Conservation (phyloP, 64 coral and sea anemone genomes). For the Pocillopora damicornis region DNA sequence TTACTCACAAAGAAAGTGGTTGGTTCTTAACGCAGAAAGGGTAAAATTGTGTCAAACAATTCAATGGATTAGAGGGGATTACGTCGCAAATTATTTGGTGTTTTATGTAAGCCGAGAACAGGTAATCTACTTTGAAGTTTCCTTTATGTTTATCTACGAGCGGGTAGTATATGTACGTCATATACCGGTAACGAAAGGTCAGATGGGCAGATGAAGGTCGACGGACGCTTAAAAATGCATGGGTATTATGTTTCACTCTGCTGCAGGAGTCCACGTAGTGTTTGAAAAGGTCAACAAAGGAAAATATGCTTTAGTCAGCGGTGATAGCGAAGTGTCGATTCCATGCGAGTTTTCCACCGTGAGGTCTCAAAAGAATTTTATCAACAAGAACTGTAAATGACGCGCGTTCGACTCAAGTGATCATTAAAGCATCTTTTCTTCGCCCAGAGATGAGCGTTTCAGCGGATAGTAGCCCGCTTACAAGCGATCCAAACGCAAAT, state of each 20-base stretch:
- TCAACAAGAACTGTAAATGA: neutral
- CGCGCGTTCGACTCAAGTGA: too few relatives aligned
- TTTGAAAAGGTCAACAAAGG: conserved; percentile 23
- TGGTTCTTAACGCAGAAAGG: neutral
- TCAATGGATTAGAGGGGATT: conserved; percentile 15
- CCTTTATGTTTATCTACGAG: neutral
- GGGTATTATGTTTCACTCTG: neutral
- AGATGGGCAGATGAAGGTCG: neutral
- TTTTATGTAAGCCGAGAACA: neutral
- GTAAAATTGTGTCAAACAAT: neutral
- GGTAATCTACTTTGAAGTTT: neutral
- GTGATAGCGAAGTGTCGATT: neutral
- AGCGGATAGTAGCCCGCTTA: neutral
- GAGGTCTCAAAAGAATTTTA: neutral
- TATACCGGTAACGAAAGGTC: neutral
- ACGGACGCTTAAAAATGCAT: neutral
- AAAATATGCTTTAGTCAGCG: conserved; percentile 41
- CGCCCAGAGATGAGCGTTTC: neutral
- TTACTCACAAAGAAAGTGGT: neutral
- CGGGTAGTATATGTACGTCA: neutral
- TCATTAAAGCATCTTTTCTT: neutral
- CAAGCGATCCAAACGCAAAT: neutral
- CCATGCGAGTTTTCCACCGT: conserved; percentile 1
- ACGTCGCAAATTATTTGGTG: neutral
- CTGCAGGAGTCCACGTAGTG: neutral